Percentiles rank a stretch among this genome's conserved stretches.
Evolutionary conservation across 1,140 invertebrate species (phyloP).

Genomic region (Drosophila insularis): DNA sequence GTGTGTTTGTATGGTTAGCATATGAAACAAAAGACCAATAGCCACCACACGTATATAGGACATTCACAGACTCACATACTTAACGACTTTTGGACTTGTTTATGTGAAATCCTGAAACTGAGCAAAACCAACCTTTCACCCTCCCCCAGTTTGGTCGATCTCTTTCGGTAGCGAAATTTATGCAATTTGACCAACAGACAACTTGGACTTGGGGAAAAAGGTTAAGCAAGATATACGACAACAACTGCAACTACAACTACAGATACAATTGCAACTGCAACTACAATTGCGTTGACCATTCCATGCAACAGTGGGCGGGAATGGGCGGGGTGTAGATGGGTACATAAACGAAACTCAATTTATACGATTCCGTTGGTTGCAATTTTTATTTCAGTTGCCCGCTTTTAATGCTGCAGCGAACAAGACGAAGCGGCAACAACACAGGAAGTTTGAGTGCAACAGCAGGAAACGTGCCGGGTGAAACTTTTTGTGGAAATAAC

Average conservation of each 20-base stretch:
- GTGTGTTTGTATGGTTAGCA: conserved; percentile 25
- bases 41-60: conserved; percentile 10
- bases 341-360: conserved; percentile 63
- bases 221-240: conserved; percentile 18
- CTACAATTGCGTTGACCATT: conserved; percentile 24
- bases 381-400: conserved; percentile 31
- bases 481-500: conserved; percentile 33
- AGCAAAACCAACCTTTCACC: conserved; percentile 38
- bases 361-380: conserved; percentile 51
- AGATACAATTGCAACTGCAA: conserved; percentile 1
- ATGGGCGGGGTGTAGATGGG: conserved; percentile 3
- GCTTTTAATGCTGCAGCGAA: conserved; percentile 25
- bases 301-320: neutral
- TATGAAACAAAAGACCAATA: conserved; percentile 50
- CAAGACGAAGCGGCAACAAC: conserved; percentile 32
- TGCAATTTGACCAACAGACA: conserved; percentile 35
- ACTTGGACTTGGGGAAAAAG: conserved; percentile 10
- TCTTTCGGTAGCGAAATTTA: conserved; percentile 44
- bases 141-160: neutral
- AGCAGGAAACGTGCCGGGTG: conserved; percentile 12
- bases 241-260: neutral
- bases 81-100: conserved; percentile 61
- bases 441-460: conserved; percentile 44
- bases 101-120: conserved; percentile 42
- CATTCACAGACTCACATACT: conserved; percentile 53